phyloP scores from a whole-genome alignment of 2,888 invertebrate genomes.

The Rhagophthalmus giganteus region DNA sequence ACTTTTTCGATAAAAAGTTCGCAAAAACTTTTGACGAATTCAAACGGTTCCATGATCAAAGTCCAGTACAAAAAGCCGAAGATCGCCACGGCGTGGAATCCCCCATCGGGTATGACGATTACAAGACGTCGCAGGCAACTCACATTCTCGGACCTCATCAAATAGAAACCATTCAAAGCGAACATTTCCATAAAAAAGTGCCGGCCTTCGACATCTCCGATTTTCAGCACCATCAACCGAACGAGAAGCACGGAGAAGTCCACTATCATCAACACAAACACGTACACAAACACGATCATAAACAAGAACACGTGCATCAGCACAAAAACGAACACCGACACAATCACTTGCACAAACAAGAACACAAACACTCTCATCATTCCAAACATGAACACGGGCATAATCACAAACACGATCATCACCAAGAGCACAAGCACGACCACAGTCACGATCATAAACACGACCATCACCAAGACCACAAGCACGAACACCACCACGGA shows the following conservation, averaged over 20 bases:
- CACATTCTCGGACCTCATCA: slow-evolving; percentile 41
- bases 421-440: slow-evolving; percentile 34
- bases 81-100: slow-evolving; percentile 15
- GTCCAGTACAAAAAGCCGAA: neutral
- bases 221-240: slow-evolving; percentile 33
- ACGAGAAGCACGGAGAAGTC: slow-evolving; percentile 33
- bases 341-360: slow-evolving; percentile 37
- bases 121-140: slow-evolving; percentile 38
- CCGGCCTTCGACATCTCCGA: slow-evolving; percentile 37
- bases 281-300: slow-evolving; percentile 46
- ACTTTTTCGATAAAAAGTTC: too few relatives aligned
- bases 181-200: slow-evolving; percentile 42
- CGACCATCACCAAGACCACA: slow-evolving; percentile 19
- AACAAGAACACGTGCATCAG: slow-evolving; percentile 46
- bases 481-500: slow-evolving; percentile 28
- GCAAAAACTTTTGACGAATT: too few relatives aligned
- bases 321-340: slow-evolving; percentile 42
- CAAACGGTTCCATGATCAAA: too few relatives aligned
- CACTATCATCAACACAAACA: slow-evolving; percentile 43
- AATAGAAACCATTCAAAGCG: slow-evolving; percentile 42
- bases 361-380: slow-evolving; percentile 32
- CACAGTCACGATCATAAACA: slow-evolving; percentile 32
- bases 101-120: slow-evolving; percentile 37
- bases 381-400: slow-evolving; percentile 26
- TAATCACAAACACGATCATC: slow-evolving; percentile 21